A percentile compares a stretch with the other conserved stretches of the same genome.
These are phyloP conservation scores for Erinaceus europaeus DNA, from an alignment of 2,113 vertebrate species.

Conservation along the genomic window DNA sequence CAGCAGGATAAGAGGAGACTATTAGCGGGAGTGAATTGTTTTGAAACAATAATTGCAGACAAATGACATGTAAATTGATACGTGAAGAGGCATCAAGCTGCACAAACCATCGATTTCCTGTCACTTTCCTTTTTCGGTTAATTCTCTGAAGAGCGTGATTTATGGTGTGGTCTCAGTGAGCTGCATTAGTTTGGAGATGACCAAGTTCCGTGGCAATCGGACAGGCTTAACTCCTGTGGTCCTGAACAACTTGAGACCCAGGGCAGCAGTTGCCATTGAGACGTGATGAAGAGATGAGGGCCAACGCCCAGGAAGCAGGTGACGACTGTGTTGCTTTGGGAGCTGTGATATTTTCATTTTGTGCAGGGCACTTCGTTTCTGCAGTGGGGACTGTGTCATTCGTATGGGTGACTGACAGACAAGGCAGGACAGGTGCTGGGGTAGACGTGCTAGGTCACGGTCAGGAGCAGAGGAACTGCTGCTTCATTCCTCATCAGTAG, in stretches of 20 bases:
- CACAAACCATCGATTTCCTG: constrained; percentile 77
- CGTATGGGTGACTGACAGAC: no score
- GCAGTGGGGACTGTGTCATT: no score
- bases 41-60: constrained; percentile 82
- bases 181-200: constrained; percentile 33
- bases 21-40: constrained; percentile 80
- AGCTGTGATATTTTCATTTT: no score
- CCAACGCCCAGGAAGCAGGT: no score
- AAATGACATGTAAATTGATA: constrained; percentile 82
- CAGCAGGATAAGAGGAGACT: constrained; percentile 75
- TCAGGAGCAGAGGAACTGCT: no score
- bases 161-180: constrained; percentile 68
- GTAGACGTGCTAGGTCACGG: no score
- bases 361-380: no score
- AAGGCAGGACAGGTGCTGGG: no score
- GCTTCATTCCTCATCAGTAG: no score
- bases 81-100: constrained; percentile 67
- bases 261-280: no score
- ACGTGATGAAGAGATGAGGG: no score
- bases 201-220: constrained; percentile 54
- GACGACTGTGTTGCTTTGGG: no score
- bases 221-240: constrained; percentile 27
- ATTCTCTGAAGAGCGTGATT: constrained; percentile 71
- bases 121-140: constrained; percentile 73
- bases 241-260: constrained; percentile 36